Evolutionary conservation across 2,888 invertebrate genomes (phyloP).

Genomic region (Drosophila bunnanda): DNA sequence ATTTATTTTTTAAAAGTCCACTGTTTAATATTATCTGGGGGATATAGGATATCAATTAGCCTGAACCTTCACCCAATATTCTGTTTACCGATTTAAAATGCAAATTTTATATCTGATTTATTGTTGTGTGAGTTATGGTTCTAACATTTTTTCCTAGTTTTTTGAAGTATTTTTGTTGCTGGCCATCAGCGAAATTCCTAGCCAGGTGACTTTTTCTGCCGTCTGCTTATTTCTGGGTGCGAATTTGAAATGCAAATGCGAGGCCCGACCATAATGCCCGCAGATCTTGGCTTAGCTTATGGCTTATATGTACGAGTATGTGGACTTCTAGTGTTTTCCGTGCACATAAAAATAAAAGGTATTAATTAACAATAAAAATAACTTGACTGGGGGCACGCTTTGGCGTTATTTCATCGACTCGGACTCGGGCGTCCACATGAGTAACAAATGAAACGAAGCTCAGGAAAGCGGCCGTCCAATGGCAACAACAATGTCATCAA

Average conservation of each 20-base stretch:
- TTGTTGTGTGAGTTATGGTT: slow-evolving; percentile 58
- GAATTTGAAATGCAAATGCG: slow-evolving; percentile 79
- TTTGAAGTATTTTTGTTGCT: slow-evolving; percentile 22
- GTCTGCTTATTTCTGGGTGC: slow-evolving; percentile 66
- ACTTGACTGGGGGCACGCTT: slow-evolving; percentile 79
- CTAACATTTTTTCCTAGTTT: slow-evolving; percentile 22
- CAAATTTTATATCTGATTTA: slow-evolving; percentile 47
- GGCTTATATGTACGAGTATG: slow-evolving; percentile 15
- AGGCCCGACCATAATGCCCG: slow-evolving; percentile 36
- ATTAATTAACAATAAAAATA: slow-evolving; percentile 78
- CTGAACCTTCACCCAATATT: neutral
- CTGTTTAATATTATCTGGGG: too few relatives aligned
- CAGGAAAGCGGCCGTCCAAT: slow-evolving; percentile 36
- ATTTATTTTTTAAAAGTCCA: too few relatives aligned
- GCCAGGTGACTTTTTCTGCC: slow-evolving; percentile 77
- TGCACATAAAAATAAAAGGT: slow-evolving; percentile 69
- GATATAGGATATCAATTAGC: neutral
- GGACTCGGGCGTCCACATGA: slow-evolving; percentile 13
- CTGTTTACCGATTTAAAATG: slow-evolving; percentile 44
- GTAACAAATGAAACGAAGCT: slow-evolving; percentile 30
- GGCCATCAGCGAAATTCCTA: slow-evolving; percentile 71
- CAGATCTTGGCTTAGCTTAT: slow-evolving; percentile 26
- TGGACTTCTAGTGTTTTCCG: slow-evolving; percentile 44
- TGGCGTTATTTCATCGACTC: slow-evolving; percentile 68
- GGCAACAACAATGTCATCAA: slow-evolving; percentile 59